Evolutionary conservation across 2,888 invertebrate genomes (phyloP).

Genomic region (Caenorhabditis japonica): DNA sequence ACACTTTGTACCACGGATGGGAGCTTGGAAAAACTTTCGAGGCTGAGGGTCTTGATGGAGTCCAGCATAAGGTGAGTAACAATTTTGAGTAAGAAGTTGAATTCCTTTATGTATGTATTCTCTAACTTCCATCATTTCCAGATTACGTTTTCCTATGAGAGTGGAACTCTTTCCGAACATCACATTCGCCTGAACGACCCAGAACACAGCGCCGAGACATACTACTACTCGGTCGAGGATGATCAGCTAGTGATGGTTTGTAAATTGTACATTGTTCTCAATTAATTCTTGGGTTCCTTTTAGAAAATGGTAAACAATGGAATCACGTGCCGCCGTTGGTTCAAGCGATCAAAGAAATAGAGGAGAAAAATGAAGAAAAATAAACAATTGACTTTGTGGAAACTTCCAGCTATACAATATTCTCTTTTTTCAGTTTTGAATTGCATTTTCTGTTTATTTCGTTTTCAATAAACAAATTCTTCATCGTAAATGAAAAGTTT

Average conservation of each 20-base stretch:
- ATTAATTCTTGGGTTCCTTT: not conserved
- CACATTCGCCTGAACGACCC: slow-evolving; percentile 75
- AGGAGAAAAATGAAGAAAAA: no score
- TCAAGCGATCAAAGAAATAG: slow-evolving; percentile 65
- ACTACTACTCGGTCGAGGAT: slow-evolving; percentile 70
- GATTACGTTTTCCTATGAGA: slow-evolving; percentile 72
- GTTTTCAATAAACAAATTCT: slow-evolving; percentile 25
- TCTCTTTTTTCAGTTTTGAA: slow-evolving; percentile 7
- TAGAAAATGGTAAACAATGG: slow-evolving; percentile 74
- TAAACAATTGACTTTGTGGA: slow-evolving; percentile 13
- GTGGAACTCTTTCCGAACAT: slow-evolving; percentile 67
- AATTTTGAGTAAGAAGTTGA: no score
- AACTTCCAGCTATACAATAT: slow-evolving; percentile 6
- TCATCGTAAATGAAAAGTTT: not conserved
- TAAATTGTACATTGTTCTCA: not conserved
- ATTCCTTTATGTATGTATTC: not conserved
- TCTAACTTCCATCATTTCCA: slow-evolving; percentile 41
- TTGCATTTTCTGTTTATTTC: not conserved
- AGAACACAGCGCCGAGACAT: slow-evolving; percentile 71
- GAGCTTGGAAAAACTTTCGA: slow-evolving; percentile 72
- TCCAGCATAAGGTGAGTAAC: slow-evolving; percentile 69
- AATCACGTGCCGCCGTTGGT: slow-evolving; percentile 73
- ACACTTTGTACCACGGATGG: slow-evolving; percentile 68
- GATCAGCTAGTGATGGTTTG: slow-evolving; percentile 71
- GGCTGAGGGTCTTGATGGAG: slow-evolving; percentile 74